A percentile compares a stretch with the other conserved stretches of the same genome.
Conservation (phyloP, 2,113 vertebrate species). For the Puntigrus tetrazona region DNA sequence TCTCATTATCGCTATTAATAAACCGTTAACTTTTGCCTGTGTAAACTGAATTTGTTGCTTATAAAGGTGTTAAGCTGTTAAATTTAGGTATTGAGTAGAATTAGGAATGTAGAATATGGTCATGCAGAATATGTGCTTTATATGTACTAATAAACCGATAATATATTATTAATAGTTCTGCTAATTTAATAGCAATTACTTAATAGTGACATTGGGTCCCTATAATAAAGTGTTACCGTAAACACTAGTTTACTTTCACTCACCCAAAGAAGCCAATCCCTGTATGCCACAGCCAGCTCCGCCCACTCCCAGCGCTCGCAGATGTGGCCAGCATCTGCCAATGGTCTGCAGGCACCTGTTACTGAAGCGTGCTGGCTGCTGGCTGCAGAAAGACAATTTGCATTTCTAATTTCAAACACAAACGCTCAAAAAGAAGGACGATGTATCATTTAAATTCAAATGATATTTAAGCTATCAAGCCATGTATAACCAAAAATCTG, state of each 20-base stretch:
- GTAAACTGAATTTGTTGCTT: too few relatives aligned
- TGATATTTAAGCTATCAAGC: neutral
- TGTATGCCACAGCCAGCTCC: conserved; percentile 95
- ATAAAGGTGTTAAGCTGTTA: too few relatives aligned
- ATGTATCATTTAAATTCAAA: neutral
- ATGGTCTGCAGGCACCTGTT: conserved; percentile 99
- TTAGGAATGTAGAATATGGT: too few relatives aligned
- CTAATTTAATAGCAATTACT: too few relatives aligned
- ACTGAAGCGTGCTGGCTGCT: conserved; percentile 95
- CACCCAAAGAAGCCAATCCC: conserved; percentile 92
- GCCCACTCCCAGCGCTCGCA: conserved; percentile 91
- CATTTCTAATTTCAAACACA: neutral
- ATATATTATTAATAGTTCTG: too few relatives aligned
- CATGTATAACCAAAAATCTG: neutral
- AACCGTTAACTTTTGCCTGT: too few relatives aligned
- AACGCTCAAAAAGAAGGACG: neutral
- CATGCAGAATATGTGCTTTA: too few relatives aligned
- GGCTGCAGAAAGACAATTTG: conserved; percentile 76
- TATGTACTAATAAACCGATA: too few relatives aligned
- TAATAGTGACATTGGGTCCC: too few relatives aligned
- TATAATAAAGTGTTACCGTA: too few relatives aligned
- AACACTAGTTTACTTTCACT: conserved; percentile 42
- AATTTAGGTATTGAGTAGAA: too few relatives aligned
- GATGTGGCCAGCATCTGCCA: conserved; percentile 95
- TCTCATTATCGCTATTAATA: too few relatives aligned